Evolutionary conservation across 1,140 invertebrate species (phyloP).

Genomic region (Linepithema humile): DNA sequence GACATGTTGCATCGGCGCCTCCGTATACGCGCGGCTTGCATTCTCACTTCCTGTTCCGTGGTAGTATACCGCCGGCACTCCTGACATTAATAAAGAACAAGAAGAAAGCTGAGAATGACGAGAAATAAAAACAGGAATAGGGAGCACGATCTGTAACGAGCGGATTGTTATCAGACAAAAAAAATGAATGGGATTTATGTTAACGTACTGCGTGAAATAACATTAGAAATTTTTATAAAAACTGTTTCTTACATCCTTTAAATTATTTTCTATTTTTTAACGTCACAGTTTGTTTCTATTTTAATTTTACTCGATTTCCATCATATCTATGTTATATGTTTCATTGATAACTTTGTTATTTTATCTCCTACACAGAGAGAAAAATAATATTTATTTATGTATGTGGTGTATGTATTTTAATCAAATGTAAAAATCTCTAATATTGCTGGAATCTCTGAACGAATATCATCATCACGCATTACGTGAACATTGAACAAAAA

Average conservation of each 20-base stretch:
- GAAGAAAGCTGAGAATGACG: constrained; percentile 69
- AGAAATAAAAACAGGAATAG: constrained; percentile 52
- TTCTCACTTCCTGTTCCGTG: constrained; percentile 79
- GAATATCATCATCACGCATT: constrained; percentile 19
- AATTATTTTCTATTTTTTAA: not conserved
- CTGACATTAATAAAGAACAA: constrained; percentile 81
- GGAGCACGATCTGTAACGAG: constrained; percentile 25
- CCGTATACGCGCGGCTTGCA: constrained; percentile 77
- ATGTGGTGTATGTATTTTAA: too few relatives aligned
- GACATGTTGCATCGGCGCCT: constrained; percentile 78
- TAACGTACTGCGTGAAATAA: constrained; percentile 14
- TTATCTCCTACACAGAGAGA: not conserved
- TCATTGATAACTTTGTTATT: not conserved
- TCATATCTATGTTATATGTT: not conserved
- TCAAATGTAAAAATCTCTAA: too few relatives aligned
- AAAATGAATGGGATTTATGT: not conserved
- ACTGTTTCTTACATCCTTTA: not conserved
- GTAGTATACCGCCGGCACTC: constrained; percentile 80
- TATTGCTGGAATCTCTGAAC: too few relatives aligned
- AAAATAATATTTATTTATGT: too few relatives aligned
- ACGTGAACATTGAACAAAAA: constrained; percentile 25
- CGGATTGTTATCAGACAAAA: constrained; percentile 12
- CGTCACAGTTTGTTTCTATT: not conserved
- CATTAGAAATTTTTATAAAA: too few relatives aligned
- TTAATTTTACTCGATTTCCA: not conserved